Conservation (phyloP, 2,888 invertebrate genomes). For the Callinectes sapidus region DNA sequence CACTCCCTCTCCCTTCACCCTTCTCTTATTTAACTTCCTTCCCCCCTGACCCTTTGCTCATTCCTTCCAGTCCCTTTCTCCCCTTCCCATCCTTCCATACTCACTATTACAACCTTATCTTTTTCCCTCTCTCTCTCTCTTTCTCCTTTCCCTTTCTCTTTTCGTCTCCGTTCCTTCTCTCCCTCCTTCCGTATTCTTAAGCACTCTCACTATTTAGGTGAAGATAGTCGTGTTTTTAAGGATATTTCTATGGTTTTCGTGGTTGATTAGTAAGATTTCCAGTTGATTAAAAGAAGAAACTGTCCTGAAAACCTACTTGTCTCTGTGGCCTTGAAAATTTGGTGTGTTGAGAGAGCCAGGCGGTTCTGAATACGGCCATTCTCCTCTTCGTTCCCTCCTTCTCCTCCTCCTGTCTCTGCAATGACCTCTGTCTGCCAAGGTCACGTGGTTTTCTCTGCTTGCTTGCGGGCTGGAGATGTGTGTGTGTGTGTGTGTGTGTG, state of each 20-base stretch:
- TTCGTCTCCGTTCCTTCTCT: not conserved
- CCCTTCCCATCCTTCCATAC: too few relatives aligned
- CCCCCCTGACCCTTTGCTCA: not conserved
- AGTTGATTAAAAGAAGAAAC: too few relatives aligned
- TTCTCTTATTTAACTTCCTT: slow-evolving; percentile 19
- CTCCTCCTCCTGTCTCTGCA: not conserved
- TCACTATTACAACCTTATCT: not conserved
- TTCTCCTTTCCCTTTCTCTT: not conserved
- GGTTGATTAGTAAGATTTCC: too few relatives aligned
- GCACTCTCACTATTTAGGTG: too few relatives aligned
- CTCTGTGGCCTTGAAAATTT: too few relatives aligned
- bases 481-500: slow-evolving; percentile 41
- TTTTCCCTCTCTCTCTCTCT: not conserved
- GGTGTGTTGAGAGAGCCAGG: too few relatives aligned
- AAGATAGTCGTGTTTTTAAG: too few relatives aligned
- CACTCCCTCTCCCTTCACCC: slow-evolving; percentile 13
- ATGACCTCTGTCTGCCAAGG: not conserved
- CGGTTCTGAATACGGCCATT: too few relatives aligned
- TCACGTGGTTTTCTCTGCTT: not conserved
- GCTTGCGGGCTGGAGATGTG: not conserved
- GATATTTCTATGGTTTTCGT: too few relatives aligned
- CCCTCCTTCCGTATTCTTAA: too few relatives aligned
- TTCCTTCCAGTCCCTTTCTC: not conserved
- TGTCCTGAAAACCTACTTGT: too few relatives aligned
- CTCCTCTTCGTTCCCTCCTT: not conserved